These are phyloP conservation scores for Dastarcus helophoroides DNA, from an alignment of 2,888 invertebrate species.

Conservation along the genomic window DNA sequence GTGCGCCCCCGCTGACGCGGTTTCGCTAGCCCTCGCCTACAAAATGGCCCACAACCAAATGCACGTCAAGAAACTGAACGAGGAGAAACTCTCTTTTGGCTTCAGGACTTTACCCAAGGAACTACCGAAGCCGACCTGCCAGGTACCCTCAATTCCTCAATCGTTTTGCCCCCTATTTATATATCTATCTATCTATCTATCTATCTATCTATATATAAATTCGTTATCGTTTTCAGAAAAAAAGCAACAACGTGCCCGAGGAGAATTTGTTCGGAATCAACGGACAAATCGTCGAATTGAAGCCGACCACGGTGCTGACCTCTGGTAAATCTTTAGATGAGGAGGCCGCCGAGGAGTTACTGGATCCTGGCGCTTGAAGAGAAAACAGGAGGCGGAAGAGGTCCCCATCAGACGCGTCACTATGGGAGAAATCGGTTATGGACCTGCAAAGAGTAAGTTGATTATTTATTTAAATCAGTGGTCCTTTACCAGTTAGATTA, in stretches of 20 bases:
- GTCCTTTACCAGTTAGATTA: no score
- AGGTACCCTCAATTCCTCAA: constrained; percentile 2
- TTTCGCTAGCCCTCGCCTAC: constrained; percentile 38
- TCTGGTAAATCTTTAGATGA: constrained; percentile 21
- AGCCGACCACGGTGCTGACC: constrained; percentile 16
- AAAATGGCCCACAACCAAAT: constrained; percentile 35
- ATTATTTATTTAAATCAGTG: no score
- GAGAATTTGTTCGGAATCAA: constrained; percentile 41
- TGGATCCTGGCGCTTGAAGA: constrained; percentile 22
- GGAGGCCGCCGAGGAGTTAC: constrained; percentile 27
- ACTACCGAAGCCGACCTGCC: constrained; percentile 15
- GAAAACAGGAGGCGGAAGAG: constrained; percentile 12
- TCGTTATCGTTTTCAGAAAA: constrained; percentile 12
- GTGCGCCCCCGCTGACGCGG: constrained; percentile 37
- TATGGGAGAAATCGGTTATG: constrained; percentile 39
- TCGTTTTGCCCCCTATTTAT: not conserved
- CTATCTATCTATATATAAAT: constrained; percentile 2
- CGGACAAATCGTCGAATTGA: constrained; percentile 41
- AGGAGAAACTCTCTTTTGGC: constrained; percentile 43
- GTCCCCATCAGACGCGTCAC: constrained; percentile 24
- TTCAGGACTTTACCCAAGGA: constrained; percentile 40
- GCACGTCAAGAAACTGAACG: constrained; percentile 36
- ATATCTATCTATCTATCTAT: not conserved
- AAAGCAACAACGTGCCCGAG: constrained; percentile 36
- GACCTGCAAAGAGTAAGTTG: constrained; percentile 30